Base-by-base conservation (phyloP, 1,140 invertebrate genomes). In the Eufriesea mexicana region DNA sequence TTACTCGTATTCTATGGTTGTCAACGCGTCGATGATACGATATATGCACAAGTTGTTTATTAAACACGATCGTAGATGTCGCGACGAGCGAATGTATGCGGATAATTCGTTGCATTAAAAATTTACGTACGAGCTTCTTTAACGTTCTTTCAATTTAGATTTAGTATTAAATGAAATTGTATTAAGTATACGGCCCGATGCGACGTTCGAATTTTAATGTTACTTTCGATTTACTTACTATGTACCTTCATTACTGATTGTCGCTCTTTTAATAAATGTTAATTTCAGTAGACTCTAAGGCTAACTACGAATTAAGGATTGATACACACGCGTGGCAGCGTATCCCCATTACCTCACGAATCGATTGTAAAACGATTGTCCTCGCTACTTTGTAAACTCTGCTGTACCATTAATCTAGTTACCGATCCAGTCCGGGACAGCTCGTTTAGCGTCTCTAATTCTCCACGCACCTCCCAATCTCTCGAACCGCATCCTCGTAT, bases 331-430 rank as follows among this genome's bases (percentile, higher is more conserved):
- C 57, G 55, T 74, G 72, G 72, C 72, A 35, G 45, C 61, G 45
- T 64, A 55, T 18, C 49, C 49, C 61, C 62, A 42, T 79, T 47
- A 70, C 45, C 54, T 72, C 67, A 62, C 45, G 25, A 72, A 72
- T 74, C 59, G 51, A 80, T 74, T 55, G 45, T 72, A 72, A 35
- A 81, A 66, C 68, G 42, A 74, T 51, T 28, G 23, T 74, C 42
- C 61, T 81, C 71, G 61, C 59, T 35, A 74, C 42, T 55, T 75
- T 25, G 57, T 35, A 74, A 66, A 68, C 66, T 49, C 42, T 16
- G 66, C 51, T 70, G 35, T 70, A 79, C 47, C 18, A 57, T 79
- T 23, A 55, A 23, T 68, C 51, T 68, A 68, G 54, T 55, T 67
- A 66, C 49, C 28, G 25, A 54, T 72, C 23, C 66, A 9, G 47